Conservation (phyloP, 2,888 invertebrate species). For the Omphaloscelis lunosa region DNA sequence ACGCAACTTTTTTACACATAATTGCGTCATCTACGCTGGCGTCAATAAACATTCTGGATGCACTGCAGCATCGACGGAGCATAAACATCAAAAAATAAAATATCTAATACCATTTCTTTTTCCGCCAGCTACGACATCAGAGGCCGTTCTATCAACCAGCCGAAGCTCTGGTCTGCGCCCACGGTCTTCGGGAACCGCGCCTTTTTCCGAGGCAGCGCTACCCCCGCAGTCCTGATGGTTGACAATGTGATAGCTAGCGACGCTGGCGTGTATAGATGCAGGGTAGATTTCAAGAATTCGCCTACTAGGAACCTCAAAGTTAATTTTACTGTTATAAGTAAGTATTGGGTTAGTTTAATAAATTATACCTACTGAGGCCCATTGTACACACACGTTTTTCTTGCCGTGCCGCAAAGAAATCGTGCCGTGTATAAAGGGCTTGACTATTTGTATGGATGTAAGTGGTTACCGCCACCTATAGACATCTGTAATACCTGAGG, state of each 20-base stretch:
- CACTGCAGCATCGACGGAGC: too few relatives aligned
- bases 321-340: conserved; percentile 97
- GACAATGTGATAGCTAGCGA: conserved; percentile 94
- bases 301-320: conserved; percentile 97
- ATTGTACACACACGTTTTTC: too few relatives aligned
- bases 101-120: background rate
- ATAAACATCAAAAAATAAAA: background rate
- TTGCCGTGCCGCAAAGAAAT: too few relatives aligned
- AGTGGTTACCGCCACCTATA: too few relatives aligned
- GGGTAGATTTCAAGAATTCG: conserved; percentile 97
- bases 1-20: too few relatives aligned
- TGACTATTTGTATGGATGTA: background rate
- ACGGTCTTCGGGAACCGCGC: conserved; percentile 94
- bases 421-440: too few relatives aligned
- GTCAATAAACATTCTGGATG: too few relatives aligned
- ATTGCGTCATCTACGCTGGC: too few relatives aligned
- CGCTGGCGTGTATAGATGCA: conserved; percentile 96
- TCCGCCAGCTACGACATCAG: conserved; percentile 94
- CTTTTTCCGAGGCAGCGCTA: conserved; percentile 94
- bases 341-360: conserved; percentile 84
- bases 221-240: conserved; percentile 94
- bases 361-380: background rate
- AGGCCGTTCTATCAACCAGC: conserved; percentile 93
- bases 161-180: conserved; percentile 96
- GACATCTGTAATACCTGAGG: background rate